Conservation (phyloP, 2,797 vertebrate species). For the Hyperoplus lanceolatus region DNA sequence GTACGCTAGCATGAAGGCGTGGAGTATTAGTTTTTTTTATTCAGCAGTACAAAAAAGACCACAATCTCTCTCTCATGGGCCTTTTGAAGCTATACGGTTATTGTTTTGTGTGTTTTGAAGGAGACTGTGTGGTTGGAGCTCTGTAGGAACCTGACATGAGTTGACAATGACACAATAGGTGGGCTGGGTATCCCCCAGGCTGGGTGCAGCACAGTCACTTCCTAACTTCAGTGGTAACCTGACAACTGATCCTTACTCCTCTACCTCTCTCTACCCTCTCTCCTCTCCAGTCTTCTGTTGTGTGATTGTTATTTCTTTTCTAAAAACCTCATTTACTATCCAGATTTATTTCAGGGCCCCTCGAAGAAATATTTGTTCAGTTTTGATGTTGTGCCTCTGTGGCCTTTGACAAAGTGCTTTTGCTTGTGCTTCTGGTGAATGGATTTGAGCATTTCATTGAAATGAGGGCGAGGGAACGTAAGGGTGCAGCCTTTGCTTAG, state of each 20-base stretch:
- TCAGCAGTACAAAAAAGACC: neutral
- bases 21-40: constrained; percentile 2
- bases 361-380: constrained; percentile 2
- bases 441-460: neutral
- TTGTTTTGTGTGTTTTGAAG: constrained; percentile 53
- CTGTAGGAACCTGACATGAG: constrained; percentile 44
- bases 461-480: neutral
- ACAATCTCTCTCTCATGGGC: constrained; percentile 2
- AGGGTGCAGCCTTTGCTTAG: neutral
- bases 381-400: constrained; percentile 16
- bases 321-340: constrained; percentile 1
- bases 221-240: constrained; percentile 31
- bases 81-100: constrained; percentile 54
- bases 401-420: neutral
- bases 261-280: too few species aligned
- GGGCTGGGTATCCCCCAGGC: constrained; percentile 15
- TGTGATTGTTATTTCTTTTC: neutral
- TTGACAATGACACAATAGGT: constrained; percentile 60
- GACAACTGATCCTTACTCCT: constrained; percentile 10
- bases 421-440: neutral
- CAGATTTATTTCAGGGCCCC: constrained; percentile 5
- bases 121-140: constrained; percentile 34
- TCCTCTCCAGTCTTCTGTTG: too few species aligned
- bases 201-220: constrained; percentile 21
- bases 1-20: neutral